Percentiles rank a stretch among this genome's conserved stretches.
Evolutionary conservation across 2,797 vertebrate genomes (phyloP).

Genomic region (Poecile montanus): DNA sequence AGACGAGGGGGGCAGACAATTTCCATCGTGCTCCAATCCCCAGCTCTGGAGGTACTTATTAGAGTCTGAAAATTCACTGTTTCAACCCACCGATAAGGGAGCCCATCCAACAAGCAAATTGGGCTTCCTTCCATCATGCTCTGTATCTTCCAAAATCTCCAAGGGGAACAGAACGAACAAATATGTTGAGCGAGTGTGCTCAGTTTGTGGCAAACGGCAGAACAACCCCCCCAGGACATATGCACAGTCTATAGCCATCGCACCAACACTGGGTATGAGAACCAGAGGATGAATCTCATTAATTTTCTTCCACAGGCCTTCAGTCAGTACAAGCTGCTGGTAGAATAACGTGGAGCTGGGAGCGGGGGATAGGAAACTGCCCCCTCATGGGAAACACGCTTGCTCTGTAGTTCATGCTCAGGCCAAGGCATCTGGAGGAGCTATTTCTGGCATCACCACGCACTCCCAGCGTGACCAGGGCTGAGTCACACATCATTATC

Average conservation of each 20-base stretch:
- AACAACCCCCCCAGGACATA: background rate
- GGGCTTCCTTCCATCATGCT: constrained; percentile 26
- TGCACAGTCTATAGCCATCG: background rate
- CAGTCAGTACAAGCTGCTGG: background rate
- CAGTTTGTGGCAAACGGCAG: background rate
- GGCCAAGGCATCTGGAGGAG: background rate
- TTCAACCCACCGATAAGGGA: background rate
- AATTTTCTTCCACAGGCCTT: background rate
- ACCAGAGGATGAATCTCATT: background rate
- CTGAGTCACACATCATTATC: constrained; percentile 49
- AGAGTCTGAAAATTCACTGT: background rate
- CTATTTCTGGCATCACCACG: constrained; percentile 17
- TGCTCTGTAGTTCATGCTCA: background rate
- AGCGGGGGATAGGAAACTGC: background rate
- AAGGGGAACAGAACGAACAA: constrained; percentile 13
- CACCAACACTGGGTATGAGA: background rate
- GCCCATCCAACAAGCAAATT: constrained; percentile 29
- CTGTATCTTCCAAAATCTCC: constrained; percentile 33
- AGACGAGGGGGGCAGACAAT: background rate
- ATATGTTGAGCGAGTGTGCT: background rate
- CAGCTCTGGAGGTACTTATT: background rate
- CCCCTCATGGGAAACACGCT: background rate
- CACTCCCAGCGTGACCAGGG: background rate
- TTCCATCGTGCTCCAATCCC: background rate
- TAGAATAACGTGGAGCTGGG: background rate